phyloP scores from a whole-genome alignment of 2,113 vertebrate species.

The Odobenus rosmarus region DNA sequence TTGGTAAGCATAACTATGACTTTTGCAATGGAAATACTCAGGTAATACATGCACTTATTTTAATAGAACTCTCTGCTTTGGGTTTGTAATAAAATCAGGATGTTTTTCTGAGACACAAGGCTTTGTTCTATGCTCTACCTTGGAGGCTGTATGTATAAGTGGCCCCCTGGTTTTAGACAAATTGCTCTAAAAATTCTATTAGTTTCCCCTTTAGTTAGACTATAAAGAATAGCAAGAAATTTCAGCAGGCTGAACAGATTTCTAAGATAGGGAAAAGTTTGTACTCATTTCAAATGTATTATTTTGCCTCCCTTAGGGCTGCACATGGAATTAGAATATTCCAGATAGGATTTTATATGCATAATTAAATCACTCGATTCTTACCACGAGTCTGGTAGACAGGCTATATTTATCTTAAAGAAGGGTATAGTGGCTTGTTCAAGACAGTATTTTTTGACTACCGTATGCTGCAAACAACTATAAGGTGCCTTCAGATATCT shows the following conservation, averaged over 20 bases:
- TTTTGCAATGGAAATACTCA: constrained; percentile 51
- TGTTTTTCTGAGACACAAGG: background rate
- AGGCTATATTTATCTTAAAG: background rate
- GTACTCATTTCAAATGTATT: constrained; percentile 3
- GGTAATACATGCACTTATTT: background rate
- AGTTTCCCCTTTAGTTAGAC: constrained; percentile 1
- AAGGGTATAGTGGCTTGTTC: background rate
- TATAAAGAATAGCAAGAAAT: background rate
- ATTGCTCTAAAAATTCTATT: background rate
- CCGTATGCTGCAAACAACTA: background rate
- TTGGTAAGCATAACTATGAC: background rate
- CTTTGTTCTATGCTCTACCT: background rate
- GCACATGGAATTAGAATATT: background rate
- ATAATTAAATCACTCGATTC: background rate
- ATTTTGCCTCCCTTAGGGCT: constrained; percentile 30
- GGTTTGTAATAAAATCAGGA: constrained; percentile 39
- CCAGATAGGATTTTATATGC: background rate
- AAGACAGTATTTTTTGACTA: background rate
- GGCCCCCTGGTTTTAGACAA: constrained; percentile 12
- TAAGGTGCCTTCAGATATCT: background rate
- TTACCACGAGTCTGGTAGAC: constrained; percentile 4
- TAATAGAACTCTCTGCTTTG: constrained; percentile 20
- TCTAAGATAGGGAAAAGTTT: background rate
- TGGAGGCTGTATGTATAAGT: background rate
- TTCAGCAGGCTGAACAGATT: background rate